Base-by-base conservation (phyloP, 1,140 invertebrate species). In the Aporrectodea caliginosa region DNA sequence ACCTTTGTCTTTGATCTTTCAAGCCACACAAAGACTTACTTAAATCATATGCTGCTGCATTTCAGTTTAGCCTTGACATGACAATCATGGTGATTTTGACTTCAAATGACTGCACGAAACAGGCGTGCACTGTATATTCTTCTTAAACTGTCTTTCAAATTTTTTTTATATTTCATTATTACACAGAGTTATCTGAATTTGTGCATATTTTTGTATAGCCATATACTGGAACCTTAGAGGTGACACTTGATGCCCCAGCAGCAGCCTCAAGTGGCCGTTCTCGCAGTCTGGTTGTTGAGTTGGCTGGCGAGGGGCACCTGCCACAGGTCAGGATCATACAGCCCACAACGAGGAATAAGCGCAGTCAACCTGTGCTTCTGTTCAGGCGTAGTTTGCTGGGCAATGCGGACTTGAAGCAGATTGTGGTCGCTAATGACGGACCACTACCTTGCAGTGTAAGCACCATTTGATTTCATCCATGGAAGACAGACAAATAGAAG, bases 261-360 rank as follows among this genome's bases (percentile, higher is more conserved):
- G 83, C 73, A 85, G 85, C 74, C 80, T 81, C 27, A 85, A 83
- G 70, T 84, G 84, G 43, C 6, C 22, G 6, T 6, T 22, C 43
- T 16, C 83, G 84, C 73, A 84, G 82, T 1, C 80, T 89, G 16
- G 83, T 79, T 0, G 88, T 88, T 84, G 88, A 89, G 73, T 79
- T 89, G 1, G 80, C 83, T 29, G 88, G 88, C 6, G 88, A 89
- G 35, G 88, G 88, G 14, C 87, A 87, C 80, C 83, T 89, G 22
- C 88, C 88, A 12, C 77, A 87, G 33, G 85, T 88, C 32, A 82
- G 80, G 27, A 84, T 89, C 0, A 73, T 79, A 16, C 87, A 87
- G 77, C 88, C 88, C 6, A 84, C 83, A 16, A 81, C 87, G 0
- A 81, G 88, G 73, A 88, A 88, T 81, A 87, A 87, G 43, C 43